Conservation (phyloP, 2,797 vertebrate genomes). For the Aeoliscus strigatus region DNA sequence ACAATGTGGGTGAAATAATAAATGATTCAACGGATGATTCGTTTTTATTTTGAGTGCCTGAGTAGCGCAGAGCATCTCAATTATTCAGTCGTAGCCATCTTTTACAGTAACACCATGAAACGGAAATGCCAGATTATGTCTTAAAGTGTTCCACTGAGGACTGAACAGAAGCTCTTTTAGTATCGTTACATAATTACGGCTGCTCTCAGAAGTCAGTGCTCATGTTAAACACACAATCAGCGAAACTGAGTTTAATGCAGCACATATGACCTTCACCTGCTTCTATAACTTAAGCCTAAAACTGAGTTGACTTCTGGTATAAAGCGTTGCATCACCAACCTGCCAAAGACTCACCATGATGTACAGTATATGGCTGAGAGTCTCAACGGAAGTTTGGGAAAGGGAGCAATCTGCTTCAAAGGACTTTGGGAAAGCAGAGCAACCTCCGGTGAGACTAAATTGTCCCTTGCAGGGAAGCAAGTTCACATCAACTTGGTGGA, state of each 20-base stretch:
- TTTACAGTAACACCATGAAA: too few species aligned
- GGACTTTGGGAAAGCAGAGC: constrained; percentile 5
- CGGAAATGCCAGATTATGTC: too few species aligned
- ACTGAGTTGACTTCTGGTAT: constrained; percentile 3
- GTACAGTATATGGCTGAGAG: constrained; percentile 12
- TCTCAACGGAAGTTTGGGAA: constrained; percentile 11
- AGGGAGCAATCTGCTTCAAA: constrained; percentile 1
- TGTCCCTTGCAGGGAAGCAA: background rate
- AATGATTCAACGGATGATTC: constrained; percentile 1
- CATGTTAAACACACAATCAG: too few species aligned
- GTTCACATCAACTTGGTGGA: too few species aligned
- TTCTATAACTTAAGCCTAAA: constrained; percentile 2
- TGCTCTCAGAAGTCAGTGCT: too few species aligned
- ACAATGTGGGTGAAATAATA: constrained; percentile 15
- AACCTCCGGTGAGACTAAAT: constrained; percentile 10
- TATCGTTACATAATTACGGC: too few species aligned
- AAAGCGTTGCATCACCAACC: constrained; percentile 5
- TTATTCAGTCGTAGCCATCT: constrained; percentile 3
- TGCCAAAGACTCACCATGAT: constrained; percentile 16
- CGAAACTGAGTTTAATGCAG: too few species aligned
- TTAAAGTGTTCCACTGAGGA: too few species aligned
- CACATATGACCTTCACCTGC: too few species aligned
- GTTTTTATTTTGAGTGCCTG: constrained; percentile 1
- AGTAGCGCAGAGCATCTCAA: constrained; percentile 4
- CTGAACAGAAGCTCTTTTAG: too few species aligned